Conservation (phyloP, 1,140 invertebrate genomes). For the Bombus fervidus region DNA sequence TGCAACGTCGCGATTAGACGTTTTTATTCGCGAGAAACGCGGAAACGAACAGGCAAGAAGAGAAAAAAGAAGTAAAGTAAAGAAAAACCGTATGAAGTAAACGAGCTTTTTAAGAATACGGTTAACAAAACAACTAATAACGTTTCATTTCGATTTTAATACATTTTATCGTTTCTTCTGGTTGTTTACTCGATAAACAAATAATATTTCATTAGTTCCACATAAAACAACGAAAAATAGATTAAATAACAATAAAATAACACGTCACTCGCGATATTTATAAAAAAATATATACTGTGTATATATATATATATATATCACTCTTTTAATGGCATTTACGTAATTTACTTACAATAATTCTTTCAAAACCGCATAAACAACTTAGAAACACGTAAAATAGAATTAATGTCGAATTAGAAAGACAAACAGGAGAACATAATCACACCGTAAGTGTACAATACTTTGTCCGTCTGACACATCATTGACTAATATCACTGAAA, state of each 20-base stretch:
- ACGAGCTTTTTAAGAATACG: too few relatives aligned
- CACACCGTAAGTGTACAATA: not conserved
- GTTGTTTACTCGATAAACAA: conserved; percentile 20
- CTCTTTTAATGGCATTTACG: not conserved
- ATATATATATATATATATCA: conserved; percentile 16
- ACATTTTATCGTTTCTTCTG: not conserved
- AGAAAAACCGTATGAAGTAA: too few relatives aligned
- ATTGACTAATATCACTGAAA: conserved; percentile 31
- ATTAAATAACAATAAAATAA: conserved; percentile 46
- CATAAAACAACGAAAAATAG: conserved; percentile 39
- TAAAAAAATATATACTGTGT: conserved; percentile 38
- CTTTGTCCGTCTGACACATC: conserved; percentile 30
- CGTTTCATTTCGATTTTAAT: conserved; percentile 3
- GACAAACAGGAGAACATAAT: not conserved
- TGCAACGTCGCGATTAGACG: not conserved
- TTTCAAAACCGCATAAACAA: conserved; percentile 39
- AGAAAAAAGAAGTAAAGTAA: too few relatives aligned
- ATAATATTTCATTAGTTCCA: not conserved
- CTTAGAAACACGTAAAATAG: conserved; percentile 25
- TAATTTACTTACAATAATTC: conserved; percentile 48
- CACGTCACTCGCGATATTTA: conserved; percentile 27
- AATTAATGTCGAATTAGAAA: conserved; percentile 23
- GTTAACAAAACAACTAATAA: conserved; percentile 12
- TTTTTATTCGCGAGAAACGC: conserved; percentile 14
- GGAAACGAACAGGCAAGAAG: too few relatives aligned